phyloP scores from a whole-genome alignment of 2,797 vertebrate species.

The Euphonia xanthogaster region DNA sequence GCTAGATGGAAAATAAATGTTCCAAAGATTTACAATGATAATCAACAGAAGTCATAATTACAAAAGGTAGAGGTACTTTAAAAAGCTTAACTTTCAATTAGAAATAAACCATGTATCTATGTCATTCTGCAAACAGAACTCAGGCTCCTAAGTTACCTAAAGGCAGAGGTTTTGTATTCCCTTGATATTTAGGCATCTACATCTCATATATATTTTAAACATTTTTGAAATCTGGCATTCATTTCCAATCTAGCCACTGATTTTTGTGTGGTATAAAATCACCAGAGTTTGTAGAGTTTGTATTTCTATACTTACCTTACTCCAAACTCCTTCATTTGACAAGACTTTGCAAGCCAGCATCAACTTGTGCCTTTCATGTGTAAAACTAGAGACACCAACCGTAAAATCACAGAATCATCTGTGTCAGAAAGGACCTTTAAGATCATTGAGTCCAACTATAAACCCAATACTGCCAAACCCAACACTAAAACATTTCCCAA shows the following conservation, averaged over 20 bases:
- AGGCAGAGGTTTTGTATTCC: neutral
- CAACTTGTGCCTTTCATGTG: neutral
- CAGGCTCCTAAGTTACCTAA: neutral
- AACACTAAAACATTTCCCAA: neutral
- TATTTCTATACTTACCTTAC: neutral
- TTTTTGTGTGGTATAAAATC: neutral
- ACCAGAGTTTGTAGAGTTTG: neutral
- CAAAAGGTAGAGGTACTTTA: neutral
- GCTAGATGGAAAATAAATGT: neutral
- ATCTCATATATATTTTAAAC: neutral
- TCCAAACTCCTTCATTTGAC: neutral
- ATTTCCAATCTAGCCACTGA: neutral
- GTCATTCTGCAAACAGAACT: neutral
- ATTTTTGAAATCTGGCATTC: neutral
- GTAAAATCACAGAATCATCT: neutral
- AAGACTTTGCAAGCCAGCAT: neutral
- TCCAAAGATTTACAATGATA: neutral
- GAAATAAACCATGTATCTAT: neutral
- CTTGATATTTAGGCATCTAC: neutral
- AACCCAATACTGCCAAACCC: neutral
- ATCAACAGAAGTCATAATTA: neutral
- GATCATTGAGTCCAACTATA: neutral
- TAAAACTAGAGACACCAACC: neutral
- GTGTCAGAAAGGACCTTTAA: neutral
- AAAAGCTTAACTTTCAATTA: neutral